These are phyloP conservation scores for Dryadula phaetusa DNA, from an alignment of 2,888 invertebrate species.

Conservation along the genomic window DNA sequence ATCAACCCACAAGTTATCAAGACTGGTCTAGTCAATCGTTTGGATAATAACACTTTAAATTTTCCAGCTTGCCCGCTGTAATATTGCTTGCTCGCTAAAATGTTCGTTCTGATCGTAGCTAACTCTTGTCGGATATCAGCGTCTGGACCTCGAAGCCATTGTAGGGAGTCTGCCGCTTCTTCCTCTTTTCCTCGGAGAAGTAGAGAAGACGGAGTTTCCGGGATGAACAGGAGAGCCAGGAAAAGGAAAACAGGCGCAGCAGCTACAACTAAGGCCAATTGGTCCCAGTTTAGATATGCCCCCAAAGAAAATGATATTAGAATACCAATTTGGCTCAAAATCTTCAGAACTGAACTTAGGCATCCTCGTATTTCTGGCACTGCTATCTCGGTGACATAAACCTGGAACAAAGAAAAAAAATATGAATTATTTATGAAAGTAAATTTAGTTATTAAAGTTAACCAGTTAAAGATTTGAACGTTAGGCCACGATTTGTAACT, in stretches of 20 bases:
- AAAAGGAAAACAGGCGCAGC: conserved; percentile 90
- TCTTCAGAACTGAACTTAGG: conserved; percentile 93
- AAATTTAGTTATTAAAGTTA: neutral
- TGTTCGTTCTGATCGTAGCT: conserved; percentile 88
- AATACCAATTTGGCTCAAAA: conserved; percentile 93
- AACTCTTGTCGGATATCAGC: conserved; percentile 91
- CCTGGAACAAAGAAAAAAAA: conserved; percentile 69
- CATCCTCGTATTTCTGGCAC: conserved; percentile 93
- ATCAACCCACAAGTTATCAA: conserved; percentile 93
- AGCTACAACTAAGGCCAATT: conserved; percentile 91
- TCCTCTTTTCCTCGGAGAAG: conserved; percentile 89
- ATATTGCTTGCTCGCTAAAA: conserved; percentile 78
- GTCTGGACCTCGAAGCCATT: conserved; percentile 91
- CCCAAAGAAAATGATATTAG: conserved; percentile 92
- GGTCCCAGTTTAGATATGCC: conserved; percentile 92
- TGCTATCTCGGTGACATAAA: conserved; percentile 96
- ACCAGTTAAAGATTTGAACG: neutral
- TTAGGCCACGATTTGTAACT: no score
- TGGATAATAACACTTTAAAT: conserved; percentile 69
- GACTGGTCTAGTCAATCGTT: conserved; percentile 86
- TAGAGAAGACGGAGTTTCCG: conserved; percentile 94
- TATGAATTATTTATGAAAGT: neutral
- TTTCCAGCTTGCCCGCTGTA: conserved; percentile 67
- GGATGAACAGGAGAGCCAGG: conserved; percentile 89
- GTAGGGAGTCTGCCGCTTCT: conserved; percentile 89